Evolutionary conservation across 2,888 invertebrate genomes (phyloP).

Genomic region (Sesamia inferens): DNA sequence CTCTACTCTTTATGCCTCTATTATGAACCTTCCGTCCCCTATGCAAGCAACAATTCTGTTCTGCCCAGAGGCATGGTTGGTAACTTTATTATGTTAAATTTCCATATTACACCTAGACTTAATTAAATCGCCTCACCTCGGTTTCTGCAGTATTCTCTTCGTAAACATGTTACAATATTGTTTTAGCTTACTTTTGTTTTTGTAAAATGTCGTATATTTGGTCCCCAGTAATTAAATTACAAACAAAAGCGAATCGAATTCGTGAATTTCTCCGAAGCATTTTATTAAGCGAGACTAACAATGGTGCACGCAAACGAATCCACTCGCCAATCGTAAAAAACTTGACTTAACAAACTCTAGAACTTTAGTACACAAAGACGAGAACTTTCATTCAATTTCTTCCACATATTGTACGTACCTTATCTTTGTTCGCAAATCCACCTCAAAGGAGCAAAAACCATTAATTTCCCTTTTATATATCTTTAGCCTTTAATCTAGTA

Average conservation of each 20-base stretch:
- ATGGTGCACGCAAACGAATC: conserved; percentile 28
- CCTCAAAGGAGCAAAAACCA: conserved; percentile 38
- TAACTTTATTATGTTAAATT: conserved; percentile 28
- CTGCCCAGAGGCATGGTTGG: not conserved
- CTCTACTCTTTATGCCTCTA: not conserved
- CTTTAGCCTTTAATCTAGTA: conserved; percentile 42
- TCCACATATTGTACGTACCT: conserved; percentile 38
- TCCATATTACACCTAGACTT: conserved; percentile 15
- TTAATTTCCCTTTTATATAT: conserved; percentile 52
- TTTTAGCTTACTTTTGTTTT: conserved; percentile 7
- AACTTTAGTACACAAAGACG: conserved; percentile 43
- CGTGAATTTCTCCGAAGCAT: conserved; percentile 23
- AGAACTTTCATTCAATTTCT: conserved; percentile 43
- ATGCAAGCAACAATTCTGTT: conserved; percentile 2
- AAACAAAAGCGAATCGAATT: conserved; percentile 20
- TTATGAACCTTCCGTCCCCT: not conserved
- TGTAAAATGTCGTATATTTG: not conserved
- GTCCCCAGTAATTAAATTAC: conserved; percentile 6
- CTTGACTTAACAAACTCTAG: conserved; percentile 39
- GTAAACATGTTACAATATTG: conserved; percentile 27
- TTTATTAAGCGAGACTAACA: conserved; percentile 42
- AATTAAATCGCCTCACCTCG: conserved; percentile 39
- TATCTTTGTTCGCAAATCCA: conserved; percentile 45
- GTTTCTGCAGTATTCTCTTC: conserved; percentile 24
- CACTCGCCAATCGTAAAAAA: conserved; percentile 34